These are phyloP conservation scores for Synaphobranchus kaupii DNA, from an alignment of 2,797 vertebrate genomes.

Conservation along the genomic window DNA sequence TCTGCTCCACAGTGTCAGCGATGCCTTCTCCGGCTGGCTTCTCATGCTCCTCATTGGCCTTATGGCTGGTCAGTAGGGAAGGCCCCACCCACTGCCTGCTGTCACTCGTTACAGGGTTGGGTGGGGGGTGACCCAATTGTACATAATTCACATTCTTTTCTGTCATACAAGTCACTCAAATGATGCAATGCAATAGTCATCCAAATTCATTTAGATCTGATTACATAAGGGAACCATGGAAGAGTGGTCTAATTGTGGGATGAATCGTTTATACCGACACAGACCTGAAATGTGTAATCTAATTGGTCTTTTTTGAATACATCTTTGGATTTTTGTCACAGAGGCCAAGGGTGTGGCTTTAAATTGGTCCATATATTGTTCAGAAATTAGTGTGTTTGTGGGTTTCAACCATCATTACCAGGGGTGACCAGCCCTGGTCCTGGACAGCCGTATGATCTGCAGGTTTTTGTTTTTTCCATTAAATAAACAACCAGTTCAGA, in stretches of 20 bases:
- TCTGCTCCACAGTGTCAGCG: conserved; percentile 79
- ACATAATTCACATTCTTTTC: not conserved
- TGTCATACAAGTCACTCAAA: not conserved
- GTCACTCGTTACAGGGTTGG: not conserved
- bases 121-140: not conserved
- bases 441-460: no score
- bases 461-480: no score
- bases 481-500: not conserved
- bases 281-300: no score
- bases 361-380: not conserved
- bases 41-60: conserved; percentile 83
- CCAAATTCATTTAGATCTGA: not conserved
- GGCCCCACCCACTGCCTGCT: not conserved
- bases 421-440: not conserved
- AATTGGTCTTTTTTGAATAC: not conserved
- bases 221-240: not conserved
- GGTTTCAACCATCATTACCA: not conserved
- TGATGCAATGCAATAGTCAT: not conserved
- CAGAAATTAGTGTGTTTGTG: not conserved
- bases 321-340: not conserved
- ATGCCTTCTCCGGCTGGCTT: conserved; percentile 85
- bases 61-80: conserved; percentile 72
- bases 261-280: not conserved
- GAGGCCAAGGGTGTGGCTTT: not conserved
- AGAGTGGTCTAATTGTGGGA: not conserved